Evolutionary conservation across 2,113 vertebrate genomes (phyloP).

Genomic region (Barnardius zonarius): DNA sequence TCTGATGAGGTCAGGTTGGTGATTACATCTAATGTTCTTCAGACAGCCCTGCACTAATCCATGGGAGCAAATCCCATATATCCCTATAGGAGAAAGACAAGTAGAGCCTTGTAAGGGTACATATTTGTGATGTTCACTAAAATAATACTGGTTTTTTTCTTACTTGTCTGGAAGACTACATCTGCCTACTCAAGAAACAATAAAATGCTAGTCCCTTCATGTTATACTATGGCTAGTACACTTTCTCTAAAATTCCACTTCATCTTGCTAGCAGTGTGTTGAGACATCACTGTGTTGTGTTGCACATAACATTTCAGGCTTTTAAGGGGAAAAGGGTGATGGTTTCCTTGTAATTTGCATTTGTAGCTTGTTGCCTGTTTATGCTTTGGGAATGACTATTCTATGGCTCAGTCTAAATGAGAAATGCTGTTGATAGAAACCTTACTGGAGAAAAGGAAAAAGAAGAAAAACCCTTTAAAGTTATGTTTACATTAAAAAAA

Average conservation of each 20-base stretch:
- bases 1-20: constrained; percentile 43
- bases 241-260: neutral
- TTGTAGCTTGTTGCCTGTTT: neutral
- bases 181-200: neutral
- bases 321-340: neutral
- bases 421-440: neutral
- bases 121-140: neutral
- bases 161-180: neutral
- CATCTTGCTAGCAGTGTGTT: neutral
- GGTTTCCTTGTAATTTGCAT: neutral
- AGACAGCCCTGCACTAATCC: neutral
- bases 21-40: constrained; percentile 30
- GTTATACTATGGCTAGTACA: neutral
- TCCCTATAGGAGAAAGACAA: neutral
- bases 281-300: neutral
- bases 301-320: neutral
- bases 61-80: neutral
- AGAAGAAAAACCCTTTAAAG: neutral
- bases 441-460: neutral
- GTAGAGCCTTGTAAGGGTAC: neutral
- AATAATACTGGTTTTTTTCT: neutral
- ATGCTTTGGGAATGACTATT: neutral
- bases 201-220: neutral
- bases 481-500: neutral
- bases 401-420: neutral